Base-by-base conservation (phyloP, 2,797 vertebrate species). In the Lagodon rhomboides region DNA sequence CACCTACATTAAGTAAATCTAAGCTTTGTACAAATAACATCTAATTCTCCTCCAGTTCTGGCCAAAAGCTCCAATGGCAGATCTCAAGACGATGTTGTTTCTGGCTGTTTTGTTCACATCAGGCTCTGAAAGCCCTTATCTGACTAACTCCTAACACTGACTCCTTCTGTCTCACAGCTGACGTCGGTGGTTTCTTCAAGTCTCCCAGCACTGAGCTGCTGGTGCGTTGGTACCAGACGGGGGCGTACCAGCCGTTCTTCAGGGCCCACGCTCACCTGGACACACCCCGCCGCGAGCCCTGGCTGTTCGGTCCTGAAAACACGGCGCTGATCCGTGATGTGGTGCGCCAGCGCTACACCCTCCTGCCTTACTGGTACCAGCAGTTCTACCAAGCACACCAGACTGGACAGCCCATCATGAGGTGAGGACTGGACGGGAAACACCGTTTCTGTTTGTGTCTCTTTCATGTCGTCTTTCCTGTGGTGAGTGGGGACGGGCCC, bases 201-300 rank as follows among this genome's bases (percentile, higher is more conserved):
- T 91, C 96, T 66, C 97, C 98, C 0, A 96, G 94, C 4, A 18
- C 94, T 0, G 97, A 99, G 89, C 92, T 99, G 81, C 92, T 98
- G 75, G 96, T 98, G 65, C 97, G 98, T 55, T 99, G 98, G 98
- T 99, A 98, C 93, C 98, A 99, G 91, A 95, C 95, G 0, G 97
- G 97, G 0, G 96, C 97, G 0, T 98, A 98, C 84, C 97, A 98
- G 91, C 97, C 98, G 0, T 99, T 99, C 90, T 98, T 96, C 85
- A 95, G 98, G 0, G 95, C 97, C 11, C 98, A 99, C 5, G 97
- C 98, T 3, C 98, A 99, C 90, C 77, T 99, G 90, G 98, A 99
- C 93, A 99, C 97, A 0, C 96, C 95, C 0, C 96, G 97, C 1
- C 94, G 97, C 0, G 98, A 99, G 75, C 98, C 98, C 0, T 99